Evolutionary conservation across 2,113 vertebrate genomes (phyloP), one percentile per base, ranked within the genome.

Genomic region (Passer montanus): DNA sequence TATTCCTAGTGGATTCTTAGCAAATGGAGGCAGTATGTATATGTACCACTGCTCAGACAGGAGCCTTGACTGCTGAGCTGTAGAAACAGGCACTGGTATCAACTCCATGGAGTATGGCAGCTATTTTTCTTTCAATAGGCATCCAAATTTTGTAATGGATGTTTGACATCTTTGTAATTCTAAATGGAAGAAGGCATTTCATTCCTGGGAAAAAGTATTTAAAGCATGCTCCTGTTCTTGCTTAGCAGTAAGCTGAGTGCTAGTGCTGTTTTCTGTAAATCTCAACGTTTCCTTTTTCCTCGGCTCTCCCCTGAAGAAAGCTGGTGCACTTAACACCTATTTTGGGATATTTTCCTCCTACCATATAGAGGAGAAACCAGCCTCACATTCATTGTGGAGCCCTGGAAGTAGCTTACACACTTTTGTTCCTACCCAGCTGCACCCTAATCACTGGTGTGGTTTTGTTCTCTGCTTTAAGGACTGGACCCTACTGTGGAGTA

Each of bases 261-360:
- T 7, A 66, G 10, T 50, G 30, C 55, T 69, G 33, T 28, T 55
- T 95, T 20, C 81, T 74, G 33, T 39, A 56, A 63, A 35, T 47
- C 15, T 23, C 14, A 59, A 30, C 56, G 47, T 59, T n/a, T 58
- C 30, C 4, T 10, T 72, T 70, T 58, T n/a, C 23, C 47, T 20
- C 31, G 2, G 20, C 56, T 58, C 17, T 84, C 15, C 26, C 17
- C 13, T 75, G 3, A 43, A 63, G 62, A 47, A 24, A 76, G 24
- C 31, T 44, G 33, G 4, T 16, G 13, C 30, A 35, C 28, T 41
- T 23, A 11, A 56, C 17, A 62, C 2, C 0, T 35, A 5, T 39
- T 68, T 68, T 30, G 60, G 15, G 20, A 1, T 84, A 39, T 64
- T 33, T 59, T 78, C 20, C 4, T 88, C 7, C 24, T 60, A 23